A percentile compares a stretch with the other conserved stretches of the same genome.
phyloP scores from a whole-genome alignment of 2,888 invertebrate species.

The Ceraclea dissimilis region DNA sequence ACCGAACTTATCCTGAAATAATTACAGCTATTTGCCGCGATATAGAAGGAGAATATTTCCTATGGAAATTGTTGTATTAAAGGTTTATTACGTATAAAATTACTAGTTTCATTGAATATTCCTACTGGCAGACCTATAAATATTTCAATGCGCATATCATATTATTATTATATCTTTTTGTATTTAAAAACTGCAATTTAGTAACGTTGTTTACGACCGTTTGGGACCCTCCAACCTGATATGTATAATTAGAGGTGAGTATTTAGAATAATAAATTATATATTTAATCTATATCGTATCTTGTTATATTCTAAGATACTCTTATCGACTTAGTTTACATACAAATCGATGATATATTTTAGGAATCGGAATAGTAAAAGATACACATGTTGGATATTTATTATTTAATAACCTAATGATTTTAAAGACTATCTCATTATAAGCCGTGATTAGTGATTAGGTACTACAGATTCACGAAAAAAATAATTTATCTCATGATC shows the following conservation, averaged over 20 bases:
- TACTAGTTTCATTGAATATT: neutral
- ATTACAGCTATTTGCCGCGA: conserved; percentile 9
- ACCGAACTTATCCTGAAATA: conserved; percentile 15
- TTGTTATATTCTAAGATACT: too few relatives aligned
- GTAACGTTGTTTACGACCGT: neutral
- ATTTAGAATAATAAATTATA: neutral
- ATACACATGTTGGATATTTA: too few relatives aligned
- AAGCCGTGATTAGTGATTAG: too few relatives aligned
- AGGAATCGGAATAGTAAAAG: too few relatives aligned
- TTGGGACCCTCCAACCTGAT: neutral
- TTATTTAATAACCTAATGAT: too few relatives aligned
- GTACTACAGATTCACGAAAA: too few relatives aligned
- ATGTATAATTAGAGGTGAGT: neutral
- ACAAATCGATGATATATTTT: too few relatives aligned
- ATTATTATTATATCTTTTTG: too few relatives aligned
- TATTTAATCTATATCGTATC: too few relatives aligned
- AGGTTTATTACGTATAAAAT: neutral
- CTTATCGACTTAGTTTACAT: too few relatives aligned
- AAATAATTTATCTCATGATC: too few relatives aligned
- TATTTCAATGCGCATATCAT: neutral
- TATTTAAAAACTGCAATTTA: neutral
- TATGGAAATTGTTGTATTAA: neutral
- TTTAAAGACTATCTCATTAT: too few relatives aligned
- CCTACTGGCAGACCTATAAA: neutral
- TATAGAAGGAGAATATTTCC: neutral